Base-by-base conservation (phyloP, 2,888 invertebrate genomes). In the Epistrophe grossulariae region DNA sequence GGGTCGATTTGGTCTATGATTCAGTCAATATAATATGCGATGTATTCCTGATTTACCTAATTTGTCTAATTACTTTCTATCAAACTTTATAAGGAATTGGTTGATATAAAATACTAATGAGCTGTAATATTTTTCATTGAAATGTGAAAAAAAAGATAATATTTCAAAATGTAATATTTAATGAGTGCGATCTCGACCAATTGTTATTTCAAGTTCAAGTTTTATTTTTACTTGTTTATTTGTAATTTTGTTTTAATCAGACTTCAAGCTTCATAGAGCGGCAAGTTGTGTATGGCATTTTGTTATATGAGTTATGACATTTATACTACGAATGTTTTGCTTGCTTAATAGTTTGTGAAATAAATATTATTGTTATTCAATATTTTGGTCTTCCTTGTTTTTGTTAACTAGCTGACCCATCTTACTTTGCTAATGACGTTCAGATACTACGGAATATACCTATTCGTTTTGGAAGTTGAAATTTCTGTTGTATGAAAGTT, bases 121-220 rank as follows among this genome's bases (percentile, higher is more conserved):
- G 80, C 35, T 77, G 19, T 55, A 15, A n/a, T 17, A 68, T 77
- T 78, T 24, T 72, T 72, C 73, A 31, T 70, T 40, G 70, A 79
- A 72, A 50, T 17, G 40, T 59, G 17, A 66, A 31, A 10, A 10
- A 24, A 31, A 57, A 73, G 78, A 87, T 79, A 57, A 71, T 24
- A 76, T 74, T 76, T 48, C 31, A 79, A 78, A 35, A 8, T 52
- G 50, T 52, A 28, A 40, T 60, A 57, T 79, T n/a, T 74, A 66
- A 66, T 66, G 31, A 28, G 64, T n/a, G 3, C 24, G 66, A 38
- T 74, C 35, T 31, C 35, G 40, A 76, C 66, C 66, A 76, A 76
- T 79, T 60, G 64, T 38, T 38, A 62, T 60, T 72, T 79, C 87
- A 87, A 87, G 83, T 87, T 87, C 83, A 87, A 79, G 87, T 83